Evolutionary conservation across 2,888 invertebrate species (phyloP), one percentile per base, ranked within the genome.

Genomic region (Agapostemon virescens): DNA sequence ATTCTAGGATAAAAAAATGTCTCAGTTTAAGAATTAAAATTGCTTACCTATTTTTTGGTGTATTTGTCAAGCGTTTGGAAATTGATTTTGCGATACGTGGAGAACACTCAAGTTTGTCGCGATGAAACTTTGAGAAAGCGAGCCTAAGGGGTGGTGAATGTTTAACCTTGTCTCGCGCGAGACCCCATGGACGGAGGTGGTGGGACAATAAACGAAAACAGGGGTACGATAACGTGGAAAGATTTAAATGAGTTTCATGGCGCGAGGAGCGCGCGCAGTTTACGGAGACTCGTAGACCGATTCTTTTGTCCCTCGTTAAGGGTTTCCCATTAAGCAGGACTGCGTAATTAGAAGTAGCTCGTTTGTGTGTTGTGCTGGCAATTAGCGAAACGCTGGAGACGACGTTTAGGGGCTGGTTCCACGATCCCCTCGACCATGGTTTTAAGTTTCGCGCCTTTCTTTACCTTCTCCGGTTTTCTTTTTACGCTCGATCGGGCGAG

Each of bases 291-390:
- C 68, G 70, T 67, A 17, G 75, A 15, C 71, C 55, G 66, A 79
- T 83, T 81, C 81, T 82, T 85, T 82, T 82, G 80, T 79, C 69
- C 69, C 71, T 72, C 79, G 79, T 86, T 85, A 86, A 84, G 77
- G 78, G 76, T 77, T 81, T 73, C 78, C 81, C 83, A 81, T 86
- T 86, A 82, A 81, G 75, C 83, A 66, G 64, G 70, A 68, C 77
- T 67, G 72, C 52, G 81, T 86, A 86, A 86, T 86, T 86, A 81
- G 78, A 81, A 72, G 75, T 75, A 69, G 78, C 81, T 77, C 80
- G 86, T 83, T 85, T 81, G 74, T 58, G 84, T 77, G 74, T 77
- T 77, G 79, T 64, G 69, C 52, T 58, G 77, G 70, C 81, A 86
- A 86, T 86, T 84, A 86, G 72, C 73, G 66, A 85, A 83, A 84